Evolutionary conservation across 2,113 vertebrate genomes (phyloP).

Genomic region (Saguinus imperator): DNA sequence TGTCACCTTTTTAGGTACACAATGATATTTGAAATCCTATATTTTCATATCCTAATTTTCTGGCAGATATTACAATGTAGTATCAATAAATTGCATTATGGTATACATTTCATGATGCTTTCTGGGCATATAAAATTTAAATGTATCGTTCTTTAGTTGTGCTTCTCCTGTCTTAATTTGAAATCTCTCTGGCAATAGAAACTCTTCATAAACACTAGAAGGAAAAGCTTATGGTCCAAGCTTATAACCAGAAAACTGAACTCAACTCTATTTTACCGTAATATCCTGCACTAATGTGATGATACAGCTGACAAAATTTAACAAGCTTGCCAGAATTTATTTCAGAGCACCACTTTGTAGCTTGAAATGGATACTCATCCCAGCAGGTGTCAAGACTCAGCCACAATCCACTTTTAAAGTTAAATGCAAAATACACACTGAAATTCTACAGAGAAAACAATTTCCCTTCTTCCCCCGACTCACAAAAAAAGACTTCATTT

Average conservation of each 20-base stretch:
- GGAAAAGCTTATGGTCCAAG: constrained; percentile 37
- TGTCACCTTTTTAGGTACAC: neutral
- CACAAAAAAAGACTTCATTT: constrained; percentile 6
- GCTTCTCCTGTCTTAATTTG: neutral
- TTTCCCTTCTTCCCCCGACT: no score
- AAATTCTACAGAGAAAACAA: constrained; percentile 75
- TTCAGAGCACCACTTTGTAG: constrained; percentile 80
- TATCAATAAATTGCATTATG: neutral
- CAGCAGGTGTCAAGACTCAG: constrained; percentile 80
- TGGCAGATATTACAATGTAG: neutral
- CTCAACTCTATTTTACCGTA: constrained; percentile 44
- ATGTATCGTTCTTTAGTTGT: neutral
- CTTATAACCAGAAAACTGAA: constrained; percentile 58
- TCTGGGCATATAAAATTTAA: neutral
- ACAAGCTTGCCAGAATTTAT: constrained; percentile 78
- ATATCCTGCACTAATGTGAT: constrained; percentile 64
- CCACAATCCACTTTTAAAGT: constrained; percentile 75
- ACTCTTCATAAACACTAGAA: neutral
- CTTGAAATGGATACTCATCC: constrained; percentile 79
- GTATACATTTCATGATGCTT: neutral
- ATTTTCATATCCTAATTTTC: neutral
- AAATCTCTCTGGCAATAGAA: neutral
- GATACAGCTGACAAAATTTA: constrained; percentile 73
- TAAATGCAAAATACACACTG: constrained; percentile 77
- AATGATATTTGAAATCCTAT: neutral